Percentiles rank a stretch among this genome's conserved stretches.
phyloP scores from a whole-genome alignment of 2,797 vertebrate species.

The Clarias platycephalus region DNA sequence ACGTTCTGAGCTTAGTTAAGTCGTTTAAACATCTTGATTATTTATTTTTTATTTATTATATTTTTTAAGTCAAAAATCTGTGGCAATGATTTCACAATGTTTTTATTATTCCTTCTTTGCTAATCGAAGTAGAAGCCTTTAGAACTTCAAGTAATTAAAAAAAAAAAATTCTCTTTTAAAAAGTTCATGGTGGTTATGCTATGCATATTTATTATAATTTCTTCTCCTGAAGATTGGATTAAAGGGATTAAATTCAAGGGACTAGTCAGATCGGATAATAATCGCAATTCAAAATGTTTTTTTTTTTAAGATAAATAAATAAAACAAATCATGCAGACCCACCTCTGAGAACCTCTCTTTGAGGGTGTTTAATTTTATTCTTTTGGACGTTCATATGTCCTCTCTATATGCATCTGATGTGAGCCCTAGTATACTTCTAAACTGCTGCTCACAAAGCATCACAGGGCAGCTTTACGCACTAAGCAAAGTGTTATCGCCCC shows the following conservation, averaged over 20 bases:
- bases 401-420: neutral
- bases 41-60: neutral
- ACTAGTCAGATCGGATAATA: neutral
- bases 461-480: neutral
- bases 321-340: neutral
- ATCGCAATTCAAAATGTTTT: too few relatives aligned
- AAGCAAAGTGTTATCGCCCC: neutral
- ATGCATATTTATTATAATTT: too few relatives aligned
- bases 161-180: too few relatives aligned
- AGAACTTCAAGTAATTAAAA: too few relatives aligned
- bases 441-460: neutral
- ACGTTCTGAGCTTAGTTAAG: neutral
- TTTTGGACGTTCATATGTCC: neutral
- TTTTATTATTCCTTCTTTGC: neutral
- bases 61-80: neutral
- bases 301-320: too few relatives aligned
- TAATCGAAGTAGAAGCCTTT: too few relatives aligned
- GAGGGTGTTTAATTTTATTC: neutral
- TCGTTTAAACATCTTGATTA: neutral
- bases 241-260: neutral
- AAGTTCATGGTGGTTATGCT: neutral
- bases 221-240: neutral
- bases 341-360: neutral
- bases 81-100: neutral
- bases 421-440: neutral